A percentile compares a stretch with the other conserved stretches of the same genome.
These are phyloP conservation scores for Theocolax elegans DNA, from an alignment of 1,140 invertebrate genomes.

Conservation along the genomic window DNA sequence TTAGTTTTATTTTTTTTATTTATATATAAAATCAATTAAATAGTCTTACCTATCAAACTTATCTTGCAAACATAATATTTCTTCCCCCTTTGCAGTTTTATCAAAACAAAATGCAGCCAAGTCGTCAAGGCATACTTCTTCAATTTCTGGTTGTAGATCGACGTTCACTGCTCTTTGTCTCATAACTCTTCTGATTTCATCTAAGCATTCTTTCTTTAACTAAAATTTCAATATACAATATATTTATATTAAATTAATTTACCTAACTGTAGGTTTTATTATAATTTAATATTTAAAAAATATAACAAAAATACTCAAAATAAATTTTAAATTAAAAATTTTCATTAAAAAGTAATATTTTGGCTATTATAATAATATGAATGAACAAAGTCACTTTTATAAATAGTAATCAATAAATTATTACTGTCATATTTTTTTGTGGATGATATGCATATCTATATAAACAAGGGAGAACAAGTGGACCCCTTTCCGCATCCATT, in stretches of 20 bases:
- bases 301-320: not conserved
- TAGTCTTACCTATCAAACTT: conserved; percentile 79
- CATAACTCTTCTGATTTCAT: conserved; percentile 92
- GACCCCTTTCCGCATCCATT: conserved; percentile 78
- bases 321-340: conserved; percentile 11
- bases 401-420: conserved; percentile 37
- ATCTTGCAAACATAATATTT: conserved; percentile 93
- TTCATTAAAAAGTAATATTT: not conserved
- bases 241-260: conserved; percentile 10
- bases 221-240: conserved; percentile 56
- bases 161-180: conserved; percentile 90
- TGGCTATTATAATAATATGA: not conserved
- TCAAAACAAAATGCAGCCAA: conserved; percentile 86
- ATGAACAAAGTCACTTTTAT: not conserved
- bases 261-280: too few species aligned
- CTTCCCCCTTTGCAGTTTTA: conserved; percentile 85
- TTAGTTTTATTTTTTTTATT: not conserved
- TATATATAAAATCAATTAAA: not conserved
- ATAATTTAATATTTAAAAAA: conserved; percentile 18
- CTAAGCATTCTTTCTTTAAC: conserved; percentile 74
- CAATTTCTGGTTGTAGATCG: conserved; percentile 93
- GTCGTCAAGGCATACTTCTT: conserved; percentile 89
- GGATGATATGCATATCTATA: conserved; percentile 87
- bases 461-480: conserved; percentile 91
- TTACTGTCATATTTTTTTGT: conserved; percentile 72